Conservation (phyloP, 2,113 vertebrate genomes). For the Gymnogyps californianus region DNA sequence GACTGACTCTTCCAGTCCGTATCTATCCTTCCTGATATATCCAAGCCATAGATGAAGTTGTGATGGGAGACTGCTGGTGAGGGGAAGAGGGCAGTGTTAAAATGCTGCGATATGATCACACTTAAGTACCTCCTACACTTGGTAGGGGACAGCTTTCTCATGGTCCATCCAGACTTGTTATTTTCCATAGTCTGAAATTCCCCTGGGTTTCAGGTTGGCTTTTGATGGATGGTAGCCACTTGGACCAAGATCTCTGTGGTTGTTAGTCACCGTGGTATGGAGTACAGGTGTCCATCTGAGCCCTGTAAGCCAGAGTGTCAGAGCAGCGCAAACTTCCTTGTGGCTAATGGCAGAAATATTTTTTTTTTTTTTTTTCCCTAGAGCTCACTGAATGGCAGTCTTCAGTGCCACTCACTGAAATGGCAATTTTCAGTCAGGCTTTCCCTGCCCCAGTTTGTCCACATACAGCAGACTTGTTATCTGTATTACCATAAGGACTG, state of each 20-base stretch:
- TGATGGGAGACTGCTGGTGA: neutral
- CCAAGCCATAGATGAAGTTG: neutral
- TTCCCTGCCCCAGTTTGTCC: neutral
- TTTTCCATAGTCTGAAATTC: neutral
- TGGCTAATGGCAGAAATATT: neutral
- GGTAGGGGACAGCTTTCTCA: neutral
- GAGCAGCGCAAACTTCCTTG: neutral
- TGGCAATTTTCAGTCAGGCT: neutral
- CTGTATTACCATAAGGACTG: neutral
- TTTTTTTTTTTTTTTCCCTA: neutral
- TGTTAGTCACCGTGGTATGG: neutral
- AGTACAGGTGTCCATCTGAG: neutral
- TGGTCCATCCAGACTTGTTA: neutral
- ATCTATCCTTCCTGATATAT: neutral
- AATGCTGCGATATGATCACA: neutral
- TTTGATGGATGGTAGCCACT: neutral
- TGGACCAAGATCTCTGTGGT: accelerated
- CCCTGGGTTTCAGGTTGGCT: neutral
- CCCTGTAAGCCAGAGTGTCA: neutral
- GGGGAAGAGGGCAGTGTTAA: neutral
- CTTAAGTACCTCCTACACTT: neutral
- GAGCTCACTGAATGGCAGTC: neutral
- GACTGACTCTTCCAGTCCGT: neutral
- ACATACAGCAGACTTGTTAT: neutral
- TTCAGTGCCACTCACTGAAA: too few relatives aligned